Evolutionary conservation across 2,797 vertebrate species (phyloP).

Genomic region (Liasis olivaceus): DNA sequence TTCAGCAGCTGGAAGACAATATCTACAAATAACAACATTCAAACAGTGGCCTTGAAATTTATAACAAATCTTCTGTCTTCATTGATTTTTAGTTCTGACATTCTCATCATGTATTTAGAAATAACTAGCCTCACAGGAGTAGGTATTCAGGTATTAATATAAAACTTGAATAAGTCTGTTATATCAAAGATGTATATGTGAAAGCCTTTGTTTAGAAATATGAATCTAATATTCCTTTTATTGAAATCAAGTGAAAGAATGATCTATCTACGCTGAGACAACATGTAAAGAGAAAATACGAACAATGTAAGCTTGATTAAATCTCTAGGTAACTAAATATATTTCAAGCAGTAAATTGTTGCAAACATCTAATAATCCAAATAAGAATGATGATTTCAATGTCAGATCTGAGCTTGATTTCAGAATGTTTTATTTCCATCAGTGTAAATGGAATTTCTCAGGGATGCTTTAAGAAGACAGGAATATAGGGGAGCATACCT

Average conservation of each 20-base stretch:
- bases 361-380: neutral
- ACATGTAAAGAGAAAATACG: neutral
- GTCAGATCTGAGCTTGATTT: neutral
- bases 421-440: neutral
- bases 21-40: neutral
- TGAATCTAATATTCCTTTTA: neutral
- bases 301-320: neutral
- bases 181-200: neutral
- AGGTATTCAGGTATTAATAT: neutral
- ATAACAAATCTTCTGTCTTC: neutral
- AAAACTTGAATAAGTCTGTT: neutral
- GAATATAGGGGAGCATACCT: neutral
- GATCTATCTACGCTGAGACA: neutral
- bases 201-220: neutral
- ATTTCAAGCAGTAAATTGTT: neutral
- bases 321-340: neutral
- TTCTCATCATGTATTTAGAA: neutral
- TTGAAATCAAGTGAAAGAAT: neutral
- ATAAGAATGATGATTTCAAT: neutral
- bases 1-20: neutral
- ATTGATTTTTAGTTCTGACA: neutral
- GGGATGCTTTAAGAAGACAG: neutral
- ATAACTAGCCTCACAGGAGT: neutral
- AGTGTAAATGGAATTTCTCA: neutral
- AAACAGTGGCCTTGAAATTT: neutral